Base-by-base conservation (phyloP, 2,113 vertebrate species). In the Setophaga petechia region DNA sequence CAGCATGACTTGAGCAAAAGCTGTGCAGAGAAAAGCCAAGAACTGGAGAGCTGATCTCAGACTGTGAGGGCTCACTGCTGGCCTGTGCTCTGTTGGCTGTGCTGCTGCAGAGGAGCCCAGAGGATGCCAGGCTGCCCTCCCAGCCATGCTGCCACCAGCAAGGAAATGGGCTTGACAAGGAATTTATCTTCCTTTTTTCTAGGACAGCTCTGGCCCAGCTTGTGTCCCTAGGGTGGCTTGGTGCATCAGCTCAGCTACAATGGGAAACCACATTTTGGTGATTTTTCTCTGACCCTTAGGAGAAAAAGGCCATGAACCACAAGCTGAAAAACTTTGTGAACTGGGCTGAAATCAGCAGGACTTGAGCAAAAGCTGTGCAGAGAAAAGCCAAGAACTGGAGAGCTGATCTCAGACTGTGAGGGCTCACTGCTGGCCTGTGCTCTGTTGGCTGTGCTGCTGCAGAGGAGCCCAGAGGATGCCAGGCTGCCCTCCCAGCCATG, bases 111-210 rank as follows among this genome's bases (percentile, higher is more conserved):
- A 0, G 3, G 30, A 89, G 54, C 37, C 49, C 63, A 6, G 28
- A 10, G 2, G 27, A 49, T 80, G 62, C 51, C 41, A 30, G n/a
- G 21, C 31, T 10, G 22, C 2, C 37, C 62, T 17, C 33, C 37
- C 71, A 76, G 52, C 47, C 55, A 7, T 0, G 7, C 6, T 59
- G 61, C 41, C 72, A 66, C 63, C 39, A 77, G 19, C 0, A 2
- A 73, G 63, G 49, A 85, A 35, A 54, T 1, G 3, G 33, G 24
- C 6, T 12, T 49, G 19, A 66, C 37, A 18, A 51, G 55, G 43
- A 33, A 57, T 47, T 80, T 52, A 37, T 63, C 43, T 33, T 44
- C 54, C 25, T 79, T 73, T 43, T 35, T 20, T 37, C 84, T 44
- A 75, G 4, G 67, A 6, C 43, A 66, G 69, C 63, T 84, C 66